Percentiles rank a stretch among this genome's conserved stretches.
Evolutionary conservation across 2,888 invertebrate genomes (phyloP).

Genomic region (Plemyria rubiginata): DNA sequence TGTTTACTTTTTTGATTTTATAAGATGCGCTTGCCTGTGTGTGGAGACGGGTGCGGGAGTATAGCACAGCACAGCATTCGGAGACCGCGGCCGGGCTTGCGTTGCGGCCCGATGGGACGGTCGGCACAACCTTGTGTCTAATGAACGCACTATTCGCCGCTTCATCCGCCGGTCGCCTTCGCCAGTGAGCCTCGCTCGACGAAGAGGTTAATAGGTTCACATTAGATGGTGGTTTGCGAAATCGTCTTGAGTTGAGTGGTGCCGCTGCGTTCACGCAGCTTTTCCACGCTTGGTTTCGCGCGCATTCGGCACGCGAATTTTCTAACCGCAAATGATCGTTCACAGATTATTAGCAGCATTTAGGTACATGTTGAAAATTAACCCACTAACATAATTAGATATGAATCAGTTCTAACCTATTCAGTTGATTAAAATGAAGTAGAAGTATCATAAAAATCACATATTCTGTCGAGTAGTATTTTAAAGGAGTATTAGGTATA

Average conservation of each 20-base stretch:
- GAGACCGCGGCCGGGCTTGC: constrained; percentile 41
- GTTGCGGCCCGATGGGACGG: constrained; percentile 62
- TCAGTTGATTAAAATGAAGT: too few relatives aligned
- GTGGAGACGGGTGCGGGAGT: constrained; percentile 45
- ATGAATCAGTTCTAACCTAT: constrained; percentile 14
- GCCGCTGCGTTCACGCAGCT: constrained; percentile 72
- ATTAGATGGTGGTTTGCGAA: constrained; percentile 84
- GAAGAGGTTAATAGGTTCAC: constrained; percentile 85
- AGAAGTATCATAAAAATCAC: too few relatives aligned
- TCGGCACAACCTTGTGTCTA: constrained; percentile 80
- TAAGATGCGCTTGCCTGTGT: constrained; percentile 54
- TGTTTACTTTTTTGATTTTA: constrained; percentile 71
- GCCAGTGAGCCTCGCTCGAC: constrained; percentile 75
- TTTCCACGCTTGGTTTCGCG: constrained; percentile 76
- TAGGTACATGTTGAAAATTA: constrained; percentile 32
- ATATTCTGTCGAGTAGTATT: too few relatives aligned
- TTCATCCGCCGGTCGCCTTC: constrained; percentile 83
- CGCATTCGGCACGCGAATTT: constrained; percentile 60
- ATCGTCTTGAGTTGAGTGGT: constrained; percentile 68
- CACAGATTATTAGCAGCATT: constrained; percentile 31
- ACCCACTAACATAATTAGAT: constrained; percentile 33
- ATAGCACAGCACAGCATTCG: constrained; percentile 28
- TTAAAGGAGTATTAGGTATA: too few relatives aligned
- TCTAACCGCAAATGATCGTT: constrained; percentile 31
- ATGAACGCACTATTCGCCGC: constrained; percentile 78